phyloP scores from a whole-genome alignment of 2,113 vertebrate species.

The Rhea pennata region DNA sequence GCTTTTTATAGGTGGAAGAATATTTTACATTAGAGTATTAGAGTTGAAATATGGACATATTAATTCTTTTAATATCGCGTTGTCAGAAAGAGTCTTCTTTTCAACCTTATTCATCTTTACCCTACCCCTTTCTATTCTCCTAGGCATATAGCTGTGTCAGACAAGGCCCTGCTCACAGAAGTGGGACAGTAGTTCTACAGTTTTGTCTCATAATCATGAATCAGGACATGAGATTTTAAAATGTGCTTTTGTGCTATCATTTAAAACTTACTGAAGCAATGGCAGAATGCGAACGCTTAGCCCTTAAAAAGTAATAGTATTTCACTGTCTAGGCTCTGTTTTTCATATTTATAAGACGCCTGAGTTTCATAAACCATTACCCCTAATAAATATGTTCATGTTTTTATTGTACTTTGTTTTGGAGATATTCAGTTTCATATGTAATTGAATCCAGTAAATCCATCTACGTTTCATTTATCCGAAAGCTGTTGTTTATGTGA shows the following conservation, averaged over 20 bases:
- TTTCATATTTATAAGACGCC: neutral
- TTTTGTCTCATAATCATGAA: neutral
- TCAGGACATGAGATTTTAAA: neutral
- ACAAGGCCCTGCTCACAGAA: neutral
- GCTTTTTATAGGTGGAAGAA: conserved; percentile 13
- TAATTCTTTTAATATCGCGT: neutral
- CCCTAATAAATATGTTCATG: conserved; percentile 20
- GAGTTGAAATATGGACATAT: neutral
- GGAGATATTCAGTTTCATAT: conserved; percentile 27
- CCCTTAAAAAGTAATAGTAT: neutral
- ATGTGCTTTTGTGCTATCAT: neutral
- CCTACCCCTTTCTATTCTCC: neutral
- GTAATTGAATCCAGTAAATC: conserved; percentile 51
- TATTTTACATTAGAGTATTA: neutral
- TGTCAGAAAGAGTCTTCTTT: conserved; percentile 2
- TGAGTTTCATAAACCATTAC: neutral
- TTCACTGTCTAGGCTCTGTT: neutral
- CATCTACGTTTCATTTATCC: conserved; percentile 10
- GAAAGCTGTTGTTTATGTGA: conserved; percentile 1
- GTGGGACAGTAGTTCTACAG: neutral
- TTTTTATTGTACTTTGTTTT: conserved; percentile 45
- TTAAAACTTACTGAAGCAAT: neutral
- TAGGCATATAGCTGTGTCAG: neutral
- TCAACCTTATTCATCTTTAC: neutral
- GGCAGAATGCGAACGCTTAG: neutral